Base-by-base conservation (phyloP, 2,888 invertebrate species). In the Ennomos fuscantarius region DNA sequence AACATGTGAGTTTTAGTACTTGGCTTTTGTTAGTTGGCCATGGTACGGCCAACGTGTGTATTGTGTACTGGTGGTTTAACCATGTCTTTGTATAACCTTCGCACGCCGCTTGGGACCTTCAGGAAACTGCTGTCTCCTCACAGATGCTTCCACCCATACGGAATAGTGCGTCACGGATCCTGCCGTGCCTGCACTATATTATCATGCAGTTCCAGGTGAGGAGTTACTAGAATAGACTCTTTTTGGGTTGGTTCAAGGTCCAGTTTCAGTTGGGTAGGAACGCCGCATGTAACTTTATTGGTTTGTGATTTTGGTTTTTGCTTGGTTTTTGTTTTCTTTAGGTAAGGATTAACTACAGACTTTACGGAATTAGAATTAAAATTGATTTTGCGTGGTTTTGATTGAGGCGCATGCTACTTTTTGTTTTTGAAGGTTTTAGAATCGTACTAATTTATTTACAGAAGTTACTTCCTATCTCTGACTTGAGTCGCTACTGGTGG, bases 161-260 rank as follows among this genome's bases (percentile, higher is more conserved):
- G 63, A 92, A 82, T 80, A 83, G 87, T 67, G 89, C 86, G 47
- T 77, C 84, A 61, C 75, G 89, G 63, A 74, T 91, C 57, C 78
- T 92, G 69, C 90, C 91, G 65, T 90, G 90, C 67, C 84, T 92
- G 51, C 90, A 92, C 84, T 91, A 86, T 80, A 72, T 91, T 68
- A 74, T 91, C 68, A 84, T 88, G 83, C 90, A 90, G 78, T 73
- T 92, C 63, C 91, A 92, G 91, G 91, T 92, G 90, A 91, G 91
- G 79, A 81, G 84, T 84, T 88, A 75, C 88, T 81, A 80, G 69
- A 86, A 85, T 80, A 79, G 88, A 74, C 67, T 62, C 65, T 67
- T 48, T 42, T n/a, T 32, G 49, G 76, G 79, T 72, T 60, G 56
- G 54, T 12, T 8, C 49, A 53, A 50, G 41, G 55, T 24, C 32